phyloP scores from a whole-genome alignment of 2,888 invertebrate species.

The Macropis europaea region DNA sequence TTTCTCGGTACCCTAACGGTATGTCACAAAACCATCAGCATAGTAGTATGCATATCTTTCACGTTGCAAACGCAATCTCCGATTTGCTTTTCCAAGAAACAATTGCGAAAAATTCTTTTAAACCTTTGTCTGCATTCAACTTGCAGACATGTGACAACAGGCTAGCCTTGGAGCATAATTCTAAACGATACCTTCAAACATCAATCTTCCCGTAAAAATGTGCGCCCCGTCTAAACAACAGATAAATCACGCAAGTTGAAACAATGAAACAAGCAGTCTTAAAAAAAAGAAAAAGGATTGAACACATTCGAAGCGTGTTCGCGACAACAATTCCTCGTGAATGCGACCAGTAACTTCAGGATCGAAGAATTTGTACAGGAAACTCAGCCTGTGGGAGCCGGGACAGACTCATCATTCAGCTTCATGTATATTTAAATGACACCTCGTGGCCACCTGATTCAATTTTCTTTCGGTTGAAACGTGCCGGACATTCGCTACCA shows the following conservation, averaged over 20 bases:
- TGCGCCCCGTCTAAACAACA: too few species aligned
- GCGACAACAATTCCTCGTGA: too few species aligned
- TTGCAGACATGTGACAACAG: neutral
- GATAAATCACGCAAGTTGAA: too few species aligned
- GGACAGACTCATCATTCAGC: conserved; percentile 42
- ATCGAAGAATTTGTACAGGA: neutral
- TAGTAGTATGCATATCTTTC: neutral
- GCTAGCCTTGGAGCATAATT: conserved; percentile 25
- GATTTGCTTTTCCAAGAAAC: conserved; percentile 18
- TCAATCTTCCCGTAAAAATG: too few species aligned
- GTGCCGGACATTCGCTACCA: conserved; percentile 32
- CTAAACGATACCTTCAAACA: too few species aligned
- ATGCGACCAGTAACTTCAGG: neutral
- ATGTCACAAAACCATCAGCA: conserved; percentile 14
- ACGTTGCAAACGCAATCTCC: neutral
- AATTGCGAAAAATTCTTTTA: neutral
- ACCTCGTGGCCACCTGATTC: conserved; percentile 43
- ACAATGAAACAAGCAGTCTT: too few species aligned
- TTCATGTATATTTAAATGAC: conserved; percentile 65
- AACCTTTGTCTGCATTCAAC: neutral
- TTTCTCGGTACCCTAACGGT: neutral
- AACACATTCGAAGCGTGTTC: too few species aligned
- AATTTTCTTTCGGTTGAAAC: conserved; percentile 31
- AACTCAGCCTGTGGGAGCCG: neutral
- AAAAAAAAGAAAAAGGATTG: too few species aligned